Conservation (phyloP, 2,113 vertebrate genomes). For the Perca flavescens region DNA sequence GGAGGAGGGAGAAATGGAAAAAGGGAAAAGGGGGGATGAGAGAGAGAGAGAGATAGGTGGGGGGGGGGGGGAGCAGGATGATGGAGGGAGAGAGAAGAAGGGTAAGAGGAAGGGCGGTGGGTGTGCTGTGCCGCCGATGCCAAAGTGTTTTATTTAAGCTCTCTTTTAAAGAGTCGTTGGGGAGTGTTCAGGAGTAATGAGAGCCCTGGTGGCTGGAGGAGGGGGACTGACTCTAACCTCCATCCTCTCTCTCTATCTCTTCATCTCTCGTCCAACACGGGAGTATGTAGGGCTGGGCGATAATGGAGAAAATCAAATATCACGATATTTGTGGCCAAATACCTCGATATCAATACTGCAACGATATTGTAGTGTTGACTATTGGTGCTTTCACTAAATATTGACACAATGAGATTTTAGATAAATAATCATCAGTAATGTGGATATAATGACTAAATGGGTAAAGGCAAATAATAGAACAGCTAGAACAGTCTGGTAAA, state of each 20-base stretch:
- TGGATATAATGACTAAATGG: too few relatives aligned
- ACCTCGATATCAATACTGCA: too few relatives aligned
- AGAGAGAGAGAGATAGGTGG: conserved; percentile 24
- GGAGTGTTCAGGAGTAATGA: conserved; percentile 80
- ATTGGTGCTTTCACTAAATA: too few relatives aligned
- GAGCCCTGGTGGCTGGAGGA: conserved; percentile 75
- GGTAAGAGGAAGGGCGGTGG: conserved; percentile 9
- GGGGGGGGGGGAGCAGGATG: neutral
- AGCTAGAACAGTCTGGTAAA: too few relatives aligned
- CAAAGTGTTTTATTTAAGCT: conserved; percentile 82
- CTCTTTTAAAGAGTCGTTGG: conserved; percentile 79
- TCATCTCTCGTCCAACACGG: conserved; percentile 47
- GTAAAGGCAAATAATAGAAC: too few relatives aligned
- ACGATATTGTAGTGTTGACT: too few relatives aligned
- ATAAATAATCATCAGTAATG: too few relatives aligned
- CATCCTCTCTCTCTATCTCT: conserved; percentile 44
- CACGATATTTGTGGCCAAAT: too few relatives aligned
- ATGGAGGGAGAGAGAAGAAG: conserved; percentile 15
- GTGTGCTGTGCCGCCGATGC: conserved; percentile 55
- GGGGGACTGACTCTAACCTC: conserved; percentile 60
- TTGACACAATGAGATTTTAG: too few relatives aligned
- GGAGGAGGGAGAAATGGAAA: conserved; percentile 79
- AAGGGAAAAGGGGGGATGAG: conserved; percentile 44
- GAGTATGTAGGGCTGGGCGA: neutral
- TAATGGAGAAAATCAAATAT: too few relatives aligned